Evolutionary conservation across 2,888 invertebrate genomes (phyloP), one percentile per base, ranked within the genome.

Genomic region (Orchesella flavescens): DNA sequence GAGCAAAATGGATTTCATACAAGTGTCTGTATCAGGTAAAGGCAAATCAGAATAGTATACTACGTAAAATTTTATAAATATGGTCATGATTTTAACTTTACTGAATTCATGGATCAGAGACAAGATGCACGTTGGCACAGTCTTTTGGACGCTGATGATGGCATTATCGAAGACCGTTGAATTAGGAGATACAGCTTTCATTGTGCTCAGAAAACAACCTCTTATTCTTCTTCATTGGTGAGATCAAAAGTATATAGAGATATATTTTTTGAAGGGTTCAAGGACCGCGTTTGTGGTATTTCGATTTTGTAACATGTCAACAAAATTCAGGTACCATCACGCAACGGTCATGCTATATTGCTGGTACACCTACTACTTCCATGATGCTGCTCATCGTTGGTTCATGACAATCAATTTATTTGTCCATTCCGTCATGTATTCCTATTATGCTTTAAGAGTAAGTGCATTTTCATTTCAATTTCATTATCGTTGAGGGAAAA

Each of bases 21-120:
- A 92, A 98, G 98, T 81, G 94, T 98, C 89, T 99, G 99, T 92
- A 94, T 96, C 88, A 96, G 96, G 93, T 95, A 34, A n/a, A n/a
- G n/a, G n/a, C n/a, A n/a, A n/a, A n/a, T n/a, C n/a, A n/a, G n/a
- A n/a, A n/a, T n/a, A n/a, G n/a, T n/a, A n/a, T n/a, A n/a, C n/a
- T n/a, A n/a, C n/a, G n/a, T n/a, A n/a, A n/a, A n/a, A n/a, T n/a
- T n/a, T n/a, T n/a, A n/a, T n/a, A n/a, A n/a, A n/a, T n/a, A n/a
- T n/a, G n/a, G n/a, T n/a, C n/a, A n/a, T n/a, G n/a, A n/a, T n/a
- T n/a, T n/a, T n/a, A n/a, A n/a, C n/a, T n/a, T n/a, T n/a, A n/a
- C n/a, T n/a, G 34, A 7, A 34, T 4, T 34, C 34, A 4, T 34
- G 34, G 34, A 34, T 34, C 65, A 65, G 65, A 3, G 34, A 65